Conservation (phyloP, 2,113 vertebrate species). For the Aphyosemion australe region DNA sequence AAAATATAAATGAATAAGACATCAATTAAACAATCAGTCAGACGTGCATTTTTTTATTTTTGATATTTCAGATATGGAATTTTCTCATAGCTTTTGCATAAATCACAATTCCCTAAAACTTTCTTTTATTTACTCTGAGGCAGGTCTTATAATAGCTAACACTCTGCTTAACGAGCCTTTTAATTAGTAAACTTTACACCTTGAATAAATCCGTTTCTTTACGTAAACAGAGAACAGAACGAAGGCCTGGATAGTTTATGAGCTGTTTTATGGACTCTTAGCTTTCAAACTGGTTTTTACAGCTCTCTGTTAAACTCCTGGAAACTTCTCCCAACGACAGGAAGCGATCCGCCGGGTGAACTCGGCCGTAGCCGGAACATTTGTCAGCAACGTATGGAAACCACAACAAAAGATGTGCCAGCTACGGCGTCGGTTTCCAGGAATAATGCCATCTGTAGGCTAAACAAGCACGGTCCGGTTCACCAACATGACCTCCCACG, state of each 20-base stretch:
- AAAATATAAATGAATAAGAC: too few relatives aligned
- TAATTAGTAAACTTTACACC: slow-evolving; percentile 23
- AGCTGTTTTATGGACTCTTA: slow-evolving; percentile 73
- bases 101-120: too few relatives aligned
- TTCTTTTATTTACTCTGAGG: too few relatives aligned
- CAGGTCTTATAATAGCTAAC: neutral
- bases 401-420: slow-evolving; percentile 13
- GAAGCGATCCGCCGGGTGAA: slow-evolving; percentile 11
- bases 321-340: slow-evolving; percentile 34
- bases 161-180: slow-evolving; percentile 39
- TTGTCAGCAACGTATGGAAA: slow-evolving; percentile 4
- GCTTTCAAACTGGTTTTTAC: slow-evolving; percentile 67
- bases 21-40: too few relatives aligned
- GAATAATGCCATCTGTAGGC: neutral
- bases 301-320: slow-evolving; percentile 58
- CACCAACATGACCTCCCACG: slow-evolving; percentile 51
- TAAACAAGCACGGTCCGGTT: slow-evolving; percentile 18
- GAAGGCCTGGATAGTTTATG: slow-evolving; percentile 60
- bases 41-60: too few relatives aligned
- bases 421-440: neutral
- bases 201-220: too few relatives aligned
- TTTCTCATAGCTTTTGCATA: too few relatives aligned
- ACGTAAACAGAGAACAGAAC: slow-evolving; percentile 27
- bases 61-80: too few relatives aligned
- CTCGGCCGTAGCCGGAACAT: slow-evolving; percentile 6